Evolutionary conservation across 2,113 vertebrate genomes (phyloP), one percentile per base, ranked within the genome.

Genomic region (Telmatochromis brichardi): DNA sequence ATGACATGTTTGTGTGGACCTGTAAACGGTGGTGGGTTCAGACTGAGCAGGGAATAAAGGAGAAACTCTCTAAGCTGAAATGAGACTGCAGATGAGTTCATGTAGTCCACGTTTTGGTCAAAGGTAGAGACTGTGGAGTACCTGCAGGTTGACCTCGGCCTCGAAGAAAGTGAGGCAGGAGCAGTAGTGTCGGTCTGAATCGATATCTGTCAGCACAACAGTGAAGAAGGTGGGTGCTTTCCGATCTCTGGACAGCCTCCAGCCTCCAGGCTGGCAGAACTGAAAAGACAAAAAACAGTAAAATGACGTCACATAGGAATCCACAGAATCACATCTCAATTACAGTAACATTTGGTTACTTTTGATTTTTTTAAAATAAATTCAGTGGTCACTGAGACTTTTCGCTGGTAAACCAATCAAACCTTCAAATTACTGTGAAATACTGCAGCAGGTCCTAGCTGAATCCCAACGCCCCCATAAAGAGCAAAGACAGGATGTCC

Each of bases 241-340:
- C 86, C 98, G 96, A 68, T 99, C 98, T 57, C 97, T 97, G 2
- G 98, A 99, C 71, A 98, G 93, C 92, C 97, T 97, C 98, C 98
- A 99, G 92, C 99, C 99, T 83, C 97, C 97, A 83, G 98, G 99
- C 94, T 99, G 98, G 96, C 99, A 99, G 94, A 99, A 99, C 99
- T 99, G 94, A 85, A 93, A 90, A 80, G 45, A 93, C 19, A 92
- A 17, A 50, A 14, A 54, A 6, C 31, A 83, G 45, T 35, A 55
- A 45, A 33, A 92, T 13, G 19, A 6, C 9, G 23, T 45, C 19
- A 40, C 7, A 63, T 63, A 6, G 82, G 26, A 83, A 88, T 35
- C 23, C 26, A 83, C 21, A 40, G 12, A 86, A 42, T 63, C 55
- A 14, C 54, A n/a, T 63, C 47, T 33, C 15, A 42, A 6, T 57